Evolutionary conservation across 1,140 invertebrate species (phyloP), one percentile per base, ranked within the genome.

Genomic region (Pentalonia nigronervosa): DNA sequence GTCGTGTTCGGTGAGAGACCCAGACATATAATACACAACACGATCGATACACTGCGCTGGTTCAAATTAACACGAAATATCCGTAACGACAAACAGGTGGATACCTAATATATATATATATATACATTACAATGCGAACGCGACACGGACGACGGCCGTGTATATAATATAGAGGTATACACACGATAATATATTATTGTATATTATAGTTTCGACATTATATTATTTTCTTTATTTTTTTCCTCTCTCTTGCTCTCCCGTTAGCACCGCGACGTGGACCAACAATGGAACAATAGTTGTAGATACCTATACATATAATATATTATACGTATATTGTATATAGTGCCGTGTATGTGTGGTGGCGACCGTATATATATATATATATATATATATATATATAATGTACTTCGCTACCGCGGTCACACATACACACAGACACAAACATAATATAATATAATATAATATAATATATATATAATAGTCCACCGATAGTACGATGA

Each of bases 241-340:
- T 45, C 20, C 11, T 76, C 17, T 91, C 56, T 67, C 25, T 67
- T 3, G 45, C 45, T 91, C 67, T 50, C n/a, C 20, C 41, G n/a
- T 91, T 50, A 20, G 34, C 67, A 48, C 47, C 25, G 41, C 91
- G 67, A 83, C 56, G 23, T 86, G 30, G 67, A 25, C 60, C 67
- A 83, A 92, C 91, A 92, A 92, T 92, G 91, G 91, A 92, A 92
- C 91, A 92, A 83, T 92, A 92, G 47, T 34, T 76, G 60, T 76
- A 76, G 60, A 30, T 76, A 36, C 36, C 36, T 90, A 41, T n/a
- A n/a, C n/a, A n/a, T 41, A 41, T 41, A 41, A 41, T 41, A 41
- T 41, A 41, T 41, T 41, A 41, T 41, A 41, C 56, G 9, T 67
- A n/a, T n/a, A n/a, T n/a, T n/a, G n/a, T n/a, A n/a, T n/a, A n/a